A percentile compares a stretch with the other conserved stretches of the same genome.
phyloP scores from a whole-genome alignment of 92 coral and sea anemone genomes.

The Meandrina meandrites region DNA sequence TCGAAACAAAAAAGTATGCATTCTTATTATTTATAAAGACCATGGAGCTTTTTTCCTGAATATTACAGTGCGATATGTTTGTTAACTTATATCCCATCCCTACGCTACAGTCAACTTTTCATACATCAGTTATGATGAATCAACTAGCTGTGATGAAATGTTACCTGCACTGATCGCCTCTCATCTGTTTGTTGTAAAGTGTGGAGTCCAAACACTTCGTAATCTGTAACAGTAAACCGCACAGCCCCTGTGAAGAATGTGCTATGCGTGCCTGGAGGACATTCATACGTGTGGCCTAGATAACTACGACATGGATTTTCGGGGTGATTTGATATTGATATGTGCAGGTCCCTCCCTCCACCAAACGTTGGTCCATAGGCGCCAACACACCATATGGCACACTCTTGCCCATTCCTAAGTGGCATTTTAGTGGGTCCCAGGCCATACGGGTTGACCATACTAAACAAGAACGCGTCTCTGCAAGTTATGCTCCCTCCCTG shows the following conservation, averaged over 20 bases:
- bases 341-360: slow-evolving; percentile 25
- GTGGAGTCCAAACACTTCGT: slow-evolving; percentile 43
- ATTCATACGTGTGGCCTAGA: slow-evolving; percentile 28
- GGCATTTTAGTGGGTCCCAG: slow-evolving; percentile 28
- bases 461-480: slow-evolving; percentile 48
- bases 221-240: slow-evolving; percentile 32
- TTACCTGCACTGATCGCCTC: too few species aligned
- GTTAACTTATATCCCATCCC: too few species aligned
- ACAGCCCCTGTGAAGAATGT: slow-evolving; percentile 39
- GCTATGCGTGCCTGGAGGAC: slow-evolving; percentile 35
- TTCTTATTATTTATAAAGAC: too few species aligned
- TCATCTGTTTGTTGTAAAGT: neutral
- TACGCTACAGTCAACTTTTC: too few species aligned
- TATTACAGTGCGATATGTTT: too few species aligned
- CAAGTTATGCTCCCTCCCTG: neutral
- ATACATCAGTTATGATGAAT: too few species aligned
- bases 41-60: too few species aligned
- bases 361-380: slow-evolving; percentile 60
- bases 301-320: neutral
- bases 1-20: too few species aligned
- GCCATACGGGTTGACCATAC: slow-evolving; percentile 41
- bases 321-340: slow-evolving; percentile 14
- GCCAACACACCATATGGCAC: slow-evolving; percentile 45
- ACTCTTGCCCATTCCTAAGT: neutral
- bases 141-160: too few species aligned